Evolutionary conservation across 2,113 vertebrate genomes (phyloP).

Genomic region (Pelusios castaneus): DNA sequence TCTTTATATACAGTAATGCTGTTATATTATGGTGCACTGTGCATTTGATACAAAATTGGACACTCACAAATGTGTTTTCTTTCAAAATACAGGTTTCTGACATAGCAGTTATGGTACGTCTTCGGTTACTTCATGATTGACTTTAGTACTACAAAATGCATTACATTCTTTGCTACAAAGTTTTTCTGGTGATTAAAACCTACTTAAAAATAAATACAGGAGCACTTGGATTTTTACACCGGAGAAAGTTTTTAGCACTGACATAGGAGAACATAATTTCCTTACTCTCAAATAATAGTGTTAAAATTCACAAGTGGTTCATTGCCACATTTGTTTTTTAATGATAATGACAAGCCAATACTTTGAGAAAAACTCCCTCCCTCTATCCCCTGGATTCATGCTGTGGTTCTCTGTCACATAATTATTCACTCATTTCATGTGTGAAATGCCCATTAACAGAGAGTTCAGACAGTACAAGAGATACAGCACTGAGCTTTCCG

Average conservation of each 20-base stretch:
- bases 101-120: not conserved
- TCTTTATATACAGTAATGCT: not conserved
- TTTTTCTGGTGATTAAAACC: not conserved
- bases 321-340: not conserved
- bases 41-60: not conserved
- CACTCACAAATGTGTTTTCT: not conserved
- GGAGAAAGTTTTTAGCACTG: not conserved
- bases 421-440: not conserved
- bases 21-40: not conserved
- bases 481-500: not conserved
- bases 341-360: accelerated
- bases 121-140: not conserved
- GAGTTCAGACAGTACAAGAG: not conserved
- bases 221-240: not conserved
- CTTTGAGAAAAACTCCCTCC: not conserved
- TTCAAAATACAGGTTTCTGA: not conserved
- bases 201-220: not conserved
- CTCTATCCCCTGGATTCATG: accelerated
- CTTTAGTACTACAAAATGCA: accelerated
- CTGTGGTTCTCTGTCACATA: not conserved
- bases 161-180: not conserved
- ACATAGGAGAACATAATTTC: not conserved
- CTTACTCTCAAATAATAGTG: not conserved
- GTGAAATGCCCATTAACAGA: not conserved
- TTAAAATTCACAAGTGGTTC: not conserved